A percentile compares a stretch with the other conserved stretches of the same genome.
phyloP scores from a whole-genome alignment of 2,888 invertebrate species.

The Sussaba pulchella region DNA sequence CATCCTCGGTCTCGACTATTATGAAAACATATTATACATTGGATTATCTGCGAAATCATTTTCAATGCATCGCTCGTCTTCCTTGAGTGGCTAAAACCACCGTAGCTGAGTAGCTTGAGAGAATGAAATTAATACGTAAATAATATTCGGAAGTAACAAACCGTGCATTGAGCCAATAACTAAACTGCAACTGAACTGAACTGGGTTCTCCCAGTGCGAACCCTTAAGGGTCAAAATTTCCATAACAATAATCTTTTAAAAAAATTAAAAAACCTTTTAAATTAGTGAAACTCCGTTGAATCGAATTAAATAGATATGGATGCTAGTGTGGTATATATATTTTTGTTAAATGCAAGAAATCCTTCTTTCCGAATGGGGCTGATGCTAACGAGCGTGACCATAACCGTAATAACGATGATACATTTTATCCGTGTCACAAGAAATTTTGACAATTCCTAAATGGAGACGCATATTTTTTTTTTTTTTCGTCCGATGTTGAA shows the following conservation, averaged over 20 bases:
- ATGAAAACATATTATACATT: constrained; percentile 32
- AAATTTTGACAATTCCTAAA: too few species aligned
- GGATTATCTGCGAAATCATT: constrained; percentile 11
- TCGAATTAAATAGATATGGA: not conserved
- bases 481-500: too few species aligned
- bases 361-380: not conserved
- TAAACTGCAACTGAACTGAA: too few species aligned
- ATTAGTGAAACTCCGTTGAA: too few species aligned
- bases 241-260: not conserved
- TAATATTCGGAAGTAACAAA: not conserved
- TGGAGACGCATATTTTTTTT: too few species aligned
- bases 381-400: not conserved
- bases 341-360: not conserved
- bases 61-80: constrained; percentile 44
- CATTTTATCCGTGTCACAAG: not conserved
- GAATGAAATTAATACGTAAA: not conserved
- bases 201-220: not conserved
- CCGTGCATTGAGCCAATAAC: constrained; percentile 8
- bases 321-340: constrained; percentile 3
- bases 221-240: not conserved
- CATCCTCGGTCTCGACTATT: constrained; percentile 4
- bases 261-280: not conserved
- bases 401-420: not conserved
- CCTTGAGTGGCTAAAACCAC: constrained; percentile 38
- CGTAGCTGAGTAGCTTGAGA: constrained; percentile 23